Evolutionary conservation across 2,113 vertebrate species (phyloP).

Genomic region (Chamaea fasciata): DNA sequence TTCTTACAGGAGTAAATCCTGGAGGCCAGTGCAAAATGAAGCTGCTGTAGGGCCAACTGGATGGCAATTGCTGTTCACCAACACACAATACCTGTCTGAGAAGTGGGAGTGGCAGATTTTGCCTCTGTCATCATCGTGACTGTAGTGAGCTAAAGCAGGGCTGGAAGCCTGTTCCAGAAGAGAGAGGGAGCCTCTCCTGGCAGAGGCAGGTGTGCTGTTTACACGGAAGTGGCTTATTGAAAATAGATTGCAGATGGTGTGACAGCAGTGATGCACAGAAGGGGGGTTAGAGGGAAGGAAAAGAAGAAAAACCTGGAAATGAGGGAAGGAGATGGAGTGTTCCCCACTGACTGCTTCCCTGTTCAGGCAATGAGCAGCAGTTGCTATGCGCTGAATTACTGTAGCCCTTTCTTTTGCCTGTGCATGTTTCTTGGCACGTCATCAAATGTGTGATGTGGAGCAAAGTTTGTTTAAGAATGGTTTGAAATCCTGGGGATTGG

Average conservation of each 20-base stretch:
- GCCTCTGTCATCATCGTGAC: rapidly evolving
- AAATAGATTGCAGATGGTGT: not conserved
- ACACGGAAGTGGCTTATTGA: not conserved
- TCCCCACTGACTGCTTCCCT: not conserved
- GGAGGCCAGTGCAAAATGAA: not conserved
- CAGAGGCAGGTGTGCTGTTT: not conserved
- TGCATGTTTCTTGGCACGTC: not conserved
- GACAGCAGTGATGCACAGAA: not conserved
- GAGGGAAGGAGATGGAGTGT: not conserved
- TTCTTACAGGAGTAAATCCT: not conserved
- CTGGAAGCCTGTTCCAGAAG: not conserved
- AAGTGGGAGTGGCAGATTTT: not conserved
- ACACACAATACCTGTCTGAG: not conserved
- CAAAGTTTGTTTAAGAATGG: not conserved
- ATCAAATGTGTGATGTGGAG: not conserved
- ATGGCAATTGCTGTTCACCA: not conserved
- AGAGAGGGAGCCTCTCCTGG: not conserved
- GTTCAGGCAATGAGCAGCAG: not conserved
- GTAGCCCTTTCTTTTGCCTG: not conserved
- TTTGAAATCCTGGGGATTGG: not conserved
- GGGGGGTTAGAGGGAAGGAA: not conserved
- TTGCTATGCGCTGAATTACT: not conserved
- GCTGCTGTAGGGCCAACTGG: not conserved
- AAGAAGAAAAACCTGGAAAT: not conserved
- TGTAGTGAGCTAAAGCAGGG: not conserved